Percentiles rank a stretch among this genome's conserved stretches.
Evolutionary conservation across 2,797 vertebrate species (phyloP).

Genomic region (Acanthurus leucopareius): DNA sequence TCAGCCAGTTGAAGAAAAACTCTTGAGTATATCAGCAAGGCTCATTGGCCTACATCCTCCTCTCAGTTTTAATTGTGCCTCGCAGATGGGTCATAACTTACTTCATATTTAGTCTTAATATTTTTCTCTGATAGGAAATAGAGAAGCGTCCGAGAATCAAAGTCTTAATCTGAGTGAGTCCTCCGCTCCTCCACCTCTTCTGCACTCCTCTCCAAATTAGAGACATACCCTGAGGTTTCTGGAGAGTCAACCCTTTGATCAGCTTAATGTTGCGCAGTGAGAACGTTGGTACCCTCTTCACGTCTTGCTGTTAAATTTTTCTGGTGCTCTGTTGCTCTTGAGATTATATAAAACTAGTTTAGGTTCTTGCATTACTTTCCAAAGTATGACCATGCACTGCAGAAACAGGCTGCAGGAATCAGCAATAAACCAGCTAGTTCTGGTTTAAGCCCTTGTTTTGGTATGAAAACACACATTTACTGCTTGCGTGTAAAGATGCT

Average conservation of each 20-base stretch:
- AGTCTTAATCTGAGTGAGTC: slow-evolving; percentile 61
- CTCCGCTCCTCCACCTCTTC: slow-evolving; percentile 33
- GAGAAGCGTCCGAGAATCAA: slow-evolving; percentile 50
- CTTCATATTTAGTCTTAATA: slow-evolving; percentile 48
- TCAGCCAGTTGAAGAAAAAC: slow-evolving; percentile 69
- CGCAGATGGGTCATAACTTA: slow-evolving; percentile 60
- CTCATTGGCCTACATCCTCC: slow-evolving; percentile 56
- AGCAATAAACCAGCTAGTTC: background rate
- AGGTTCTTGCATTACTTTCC: background rate
- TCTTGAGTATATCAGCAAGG: slow-evolving; percentile 19
- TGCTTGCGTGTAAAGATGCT: background rate
- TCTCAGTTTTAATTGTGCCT: slow-evolving; percentile 59
- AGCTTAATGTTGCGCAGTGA: slow-evolving; percentile 33
- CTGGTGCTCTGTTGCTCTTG: background rate
- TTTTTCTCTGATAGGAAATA: slow-evolving; percentile 58
- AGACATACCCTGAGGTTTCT: slow-evolving; percentile 49
- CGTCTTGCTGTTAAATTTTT: slow-evolving; percentile 30
- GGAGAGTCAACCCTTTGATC: slow-evolving; percentile 65
- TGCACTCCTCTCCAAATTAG: slow-evolving; percentile 32
- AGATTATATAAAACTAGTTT: slow-evolving; percentile 21
- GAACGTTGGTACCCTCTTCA: slow-evolving; percentile 50
- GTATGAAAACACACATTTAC: background rate
- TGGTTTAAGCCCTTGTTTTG: slow-evolving; percentile 3
- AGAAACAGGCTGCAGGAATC: slow-evolving; percentile 11
- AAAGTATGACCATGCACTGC: background rate